Evolutionary conservation across 2,888 invertebrate species (phyloP).

Genomic region (Zaprionus bogoriensis): DNA sequence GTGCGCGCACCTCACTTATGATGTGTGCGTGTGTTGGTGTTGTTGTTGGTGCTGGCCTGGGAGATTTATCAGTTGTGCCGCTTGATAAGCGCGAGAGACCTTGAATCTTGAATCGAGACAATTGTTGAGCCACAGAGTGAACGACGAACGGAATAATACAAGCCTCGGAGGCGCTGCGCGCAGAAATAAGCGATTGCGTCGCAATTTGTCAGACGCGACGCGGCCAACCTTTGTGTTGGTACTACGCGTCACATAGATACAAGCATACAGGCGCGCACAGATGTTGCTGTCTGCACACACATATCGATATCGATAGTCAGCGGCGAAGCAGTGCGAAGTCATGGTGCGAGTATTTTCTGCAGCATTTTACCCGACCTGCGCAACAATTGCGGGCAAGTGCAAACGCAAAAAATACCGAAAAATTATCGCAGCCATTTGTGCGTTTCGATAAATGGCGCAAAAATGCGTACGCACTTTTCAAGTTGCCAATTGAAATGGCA

Average conservation of each 20-base stretch:
- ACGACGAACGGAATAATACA: constrained; percentile 20
- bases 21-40: too few species aligned
- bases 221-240: neutral
- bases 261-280: neutral
- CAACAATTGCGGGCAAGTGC: neutral
- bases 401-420: too few species aligned
- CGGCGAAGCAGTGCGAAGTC: too few species aligned
- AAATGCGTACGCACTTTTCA: too few species aligned
- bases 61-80: constrained; percentile 20
- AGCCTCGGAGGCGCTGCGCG: neutral
- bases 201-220: neutral
- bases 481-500: too few species aligned
- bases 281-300: neutral
- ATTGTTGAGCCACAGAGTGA: constrained; percentile 13
- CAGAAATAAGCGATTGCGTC: neutral
- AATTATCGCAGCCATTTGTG: too few species aligned
- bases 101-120: constrained; percentile 29
- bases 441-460: too few species aligned
- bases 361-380: neutral
- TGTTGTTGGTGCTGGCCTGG: neutral
- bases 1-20: constrained; percentile 2
- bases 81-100: constrained; percentile 32
- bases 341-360: neutral
- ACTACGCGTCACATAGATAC: neutral
- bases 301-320: neutral